Base-by-base conservation (phyloP, 2,797 vertebrate species). In the Trematomus bernacchii region DNA sequence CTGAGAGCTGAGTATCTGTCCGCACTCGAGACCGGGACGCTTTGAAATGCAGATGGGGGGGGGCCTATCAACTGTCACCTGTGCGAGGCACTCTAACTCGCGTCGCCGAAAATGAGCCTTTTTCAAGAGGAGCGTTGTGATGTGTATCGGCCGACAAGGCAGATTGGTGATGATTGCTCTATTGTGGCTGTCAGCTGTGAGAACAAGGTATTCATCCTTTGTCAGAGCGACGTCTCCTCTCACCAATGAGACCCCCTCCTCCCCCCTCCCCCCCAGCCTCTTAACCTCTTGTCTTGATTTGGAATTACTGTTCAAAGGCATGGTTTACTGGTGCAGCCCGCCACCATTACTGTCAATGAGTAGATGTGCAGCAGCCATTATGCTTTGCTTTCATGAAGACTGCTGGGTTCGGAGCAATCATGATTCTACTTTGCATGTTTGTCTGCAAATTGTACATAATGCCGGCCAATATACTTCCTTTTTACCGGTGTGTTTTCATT, bases 21-120 rank as follows among this genome's bases (percentile, higher is more conserved):
- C 10, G 8, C 1, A 16, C 81, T 73, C 40, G 65, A 78, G 80
- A n/a, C 18, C 33, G 62, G 44, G 65, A 46, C 9, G 85, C 92
- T 95, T 94, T 95, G 93, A 93, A 92, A 94, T 93, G 91, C 91
- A 94, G 94, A 94, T 94, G 87, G 68, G 12, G 68, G 12, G 76
- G 87, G 76, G 87, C 83, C 84, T 79, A 76, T 93, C 83, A 85
- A 87, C 85, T 88, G 91, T 94, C 95, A 95, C 95, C 94, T 95
- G 94, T 89, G 62, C 79, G 80, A 77, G 82, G 89, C 90, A 87
- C 93, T 93, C 89, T 77, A 91, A 86, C 79, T 81, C 84, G 79
- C 61, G 80, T 72, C 71, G 71, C 88, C 77, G 85, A 90, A 27
- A 89, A 91, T 72, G 79, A 92, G 85, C 69, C 84, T 84, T 73